phyloP scores from a whole-genome alignment of 2,113 vertebrate genomes.

The Propithecus coquereli region DNA sequence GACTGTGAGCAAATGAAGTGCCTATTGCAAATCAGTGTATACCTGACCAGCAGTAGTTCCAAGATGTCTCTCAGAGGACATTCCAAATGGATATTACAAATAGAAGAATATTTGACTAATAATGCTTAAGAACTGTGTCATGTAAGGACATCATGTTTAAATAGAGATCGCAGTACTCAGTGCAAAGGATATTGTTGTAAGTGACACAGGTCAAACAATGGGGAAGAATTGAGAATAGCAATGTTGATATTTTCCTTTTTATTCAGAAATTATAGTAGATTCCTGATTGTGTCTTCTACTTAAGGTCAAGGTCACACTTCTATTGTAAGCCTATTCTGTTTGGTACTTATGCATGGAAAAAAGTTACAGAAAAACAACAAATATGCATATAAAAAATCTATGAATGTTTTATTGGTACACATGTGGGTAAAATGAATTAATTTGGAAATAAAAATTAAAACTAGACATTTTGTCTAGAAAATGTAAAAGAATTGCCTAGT shows the following conservation, averaged over 20 bases:
- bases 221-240: neutral
- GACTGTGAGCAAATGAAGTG: neutral
- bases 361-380: neutral
- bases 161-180: neutral
- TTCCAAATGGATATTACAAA: neutral
- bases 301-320: neutral
- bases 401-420: neutral
- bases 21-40: neutral
- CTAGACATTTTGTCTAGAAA: neutral
- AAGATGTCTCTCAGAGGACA: neutral
- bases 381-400: neutral
- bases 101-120: neutral
- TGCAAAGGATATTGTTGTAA: neutral
- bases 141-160: neutral
- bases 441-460: neutral
- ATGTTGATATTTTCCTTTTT: neutral
- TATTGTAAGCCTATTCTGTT: neutral
- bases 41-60: neutral
- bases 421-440: neutral
- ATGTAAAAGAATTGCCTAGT: neutral
- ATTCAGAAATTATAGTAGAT: slow-evolving; percentile 4
- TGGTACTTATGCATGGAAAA: neutral
- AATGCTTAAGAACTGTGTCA: neutral
- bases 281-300: neutral
- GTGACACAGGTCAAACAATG: neutral